phyloP scores from a whole-genome alignment of 1,140 invertebrate genomes.

The Phthorimaea operculella region DNA sequence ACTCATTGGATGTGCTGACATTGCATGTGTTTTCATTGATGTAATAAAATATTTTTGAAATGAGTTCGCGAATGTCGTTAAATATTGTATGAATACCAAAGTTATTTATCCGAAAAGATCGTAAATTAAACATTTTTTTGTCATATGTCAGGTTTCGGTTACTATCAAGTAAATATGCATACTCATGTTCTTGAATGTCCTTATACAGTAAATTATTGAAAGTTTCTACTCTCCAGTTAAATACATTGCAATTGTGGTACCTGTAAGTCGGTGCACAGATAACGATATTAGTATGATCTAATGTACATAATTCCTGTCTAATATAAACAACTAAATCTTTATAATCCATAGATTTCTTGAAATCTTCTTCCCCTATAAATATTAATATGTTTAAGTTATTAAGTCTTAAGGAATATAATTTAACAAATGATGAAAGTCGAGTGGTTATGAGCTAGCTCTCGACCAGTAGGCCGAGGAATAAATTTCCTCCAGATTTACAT shows the following conservation, averaged over 20 bases:
- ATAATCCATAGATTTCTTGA: constrained; percentile 11
- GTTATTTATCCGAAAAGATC: neutral
- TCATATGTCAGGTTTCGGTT: constrained; percentile 1
- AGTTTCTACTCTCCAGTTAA: neutral
- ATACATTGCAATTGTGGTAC: neutral
- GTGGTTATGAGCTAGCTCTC: too few relatives aligned
- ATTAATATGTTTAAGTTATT: too few relatives aligned
- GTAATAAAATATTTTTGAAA: neutral
- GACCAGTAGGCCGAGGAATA: too few relatives aligned
- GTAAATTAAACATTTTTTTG: neutral
- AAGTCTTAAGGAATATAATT: too few relatives aligned
- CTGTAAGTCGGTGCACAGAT: neutral
- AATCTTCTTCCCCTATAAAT: constrained; percentile 18
- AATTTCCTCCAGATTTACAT: too few relatives aligned
- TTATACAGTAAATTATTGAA: constrained; percentile 2
- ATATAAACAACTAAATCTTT: constrained; percentile 2
- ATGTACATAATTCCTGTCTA: constrained; percentile 3
- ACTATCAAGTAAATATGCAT: neutral
- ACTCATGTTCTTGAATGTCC: neutral
- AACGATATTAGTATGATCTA: constrained; percentile 14
- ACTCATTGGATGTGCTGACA: neutral
- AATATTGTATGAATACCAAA: neutral
- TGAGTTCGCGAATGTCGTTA: neutral
- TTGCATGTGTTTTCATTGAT: neutral
- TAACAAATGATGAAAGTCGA: too few relatives aligned